Conservation (phyloP, 2,797 vertebrate genomes). For the Paratrypauchen microcephalus region DNA sequence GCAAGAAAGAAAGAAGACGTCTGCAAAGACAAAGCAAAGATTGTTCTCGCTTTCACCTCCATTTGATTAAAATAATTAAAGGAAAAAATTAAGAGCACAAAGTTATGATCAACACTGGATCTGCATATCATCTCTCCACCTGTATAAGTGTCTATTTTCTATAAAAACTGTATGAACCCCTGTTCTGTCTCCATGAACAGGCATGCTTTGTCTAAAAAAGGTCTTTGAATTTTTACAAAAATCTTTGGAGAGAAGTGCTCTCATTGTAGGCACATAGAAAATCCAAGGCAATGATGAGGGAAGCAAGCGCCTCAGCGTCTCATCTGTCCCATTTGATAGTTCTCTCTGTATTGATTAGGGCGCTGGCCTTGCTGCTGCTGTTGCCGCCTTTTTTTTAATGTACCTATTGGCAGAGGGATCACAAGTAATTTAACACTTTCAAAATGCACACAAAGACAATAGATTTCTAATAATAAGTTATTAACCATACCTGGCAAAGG, state of each 20-base stretch:
- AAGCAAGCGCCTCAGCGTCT: constrained; percentile 89
- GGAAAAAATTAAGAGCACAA: constrained; percentile 48
- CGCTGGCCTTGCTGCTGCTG: constrained; percentile 76
- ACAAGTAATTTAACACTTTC: neutral
- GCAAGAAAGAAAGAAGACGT: constrained; percentile 45
- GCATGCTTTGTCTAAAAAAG: constrained; percentile 67
- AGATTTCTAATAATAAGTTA: neutral
- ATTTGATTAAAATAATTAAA: constrained; percentile 26
- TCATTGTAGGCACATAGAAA: constrained; percentile 9
- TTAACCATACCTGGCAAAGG: constrained; percentile 91
- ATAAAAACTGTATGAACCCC: constrained; percentile 76
- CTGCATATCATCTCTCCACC: constrained; percentile 56
- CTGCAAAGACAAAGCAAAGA: constrained; percentile 21
- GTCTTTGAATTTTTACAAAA: constrained; percentile 80
- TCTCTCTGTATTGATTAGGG: constrained; percentile 90
- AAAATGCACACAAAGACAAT: neutral
- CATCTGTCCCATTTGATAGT: constrained; percentile 98
- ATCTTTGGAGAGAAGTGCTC: constrained; percentile 88
- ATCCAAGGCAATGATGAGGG: constrained; percentile 25
- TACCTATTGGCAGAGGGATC: constrained; percentile 76
- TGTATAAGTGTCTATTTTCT: constrained; percentile 50
- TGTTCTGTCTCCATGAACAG: constrained; percentile 74
- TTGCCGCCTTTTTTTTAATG: constrained; percentile 89
- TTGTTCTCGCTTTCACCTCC: constrained; percentile 54
- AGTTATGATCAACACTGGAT: constrained; percentile 52